A percentile compares a stretch with the other conserved stretches of the same genome.
Conservation (phyloP, 2,888 invertebrate genomes). For the Pollenia angustigena region DNA sequence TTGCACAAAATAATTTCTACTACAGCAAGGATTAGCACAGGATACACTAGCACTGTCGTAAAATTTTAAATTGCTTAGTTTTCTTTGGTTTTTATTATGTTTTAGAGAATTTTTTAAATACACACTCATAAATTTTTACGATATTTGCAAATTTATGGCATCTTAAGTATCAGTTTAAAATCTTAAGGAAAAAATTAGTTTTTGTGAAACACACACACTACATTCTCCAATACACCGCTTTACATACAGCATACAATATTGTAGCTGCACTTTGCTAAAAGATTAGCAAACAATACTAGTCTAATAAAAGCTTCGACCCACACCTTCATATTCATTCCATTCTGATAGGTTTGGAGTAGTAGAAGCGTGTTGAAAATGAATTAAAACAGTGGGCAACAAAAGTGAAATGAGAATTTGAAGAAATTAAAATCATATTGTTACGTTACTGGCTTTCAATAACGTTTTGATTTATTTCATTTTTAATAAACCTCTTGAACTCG, state of each 20-base stretch:
- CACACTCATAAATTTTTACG: constrained; percentile 5
- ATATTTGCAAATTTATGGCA: constrained; percentile 52
- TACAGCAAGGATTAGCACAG: background rate
- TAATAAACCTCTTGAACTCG: too few relatives aligned
- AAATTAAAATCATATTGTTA: too few relatives aligned
- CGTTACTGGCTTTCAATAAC: too few relatives aligned
- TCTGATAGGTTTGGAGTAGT: background rate
- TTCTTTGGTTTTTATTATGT: background rate
- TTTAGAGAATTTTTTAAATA: background rate
- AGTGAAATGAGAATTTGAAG: background rate
- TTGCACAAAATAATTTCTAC: background rate
- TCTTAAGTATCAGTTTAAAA: constrained; percentile 61
- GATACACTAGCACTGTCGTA: background rate
- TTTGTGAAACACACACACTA: constrained; percentile 6
- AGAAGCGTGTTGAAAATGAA: background rate
- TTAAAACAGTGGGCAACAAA: constrained; percentile 1
- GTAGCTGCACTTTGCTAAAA: background rate
- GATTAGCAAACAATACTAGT: constrained; percentile 19
- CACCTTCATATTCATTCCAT: constrained; percentile 12
- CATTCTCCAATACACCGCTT: background rate
- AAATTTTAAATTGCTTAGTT: constrained; percentile 17
- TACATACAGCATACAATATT: background rate
- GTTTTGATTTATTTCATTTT: too few relatives aligned
- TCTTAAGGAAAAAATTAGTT: constrained; percentile 58
- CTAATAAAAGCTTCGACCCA: background rate